phyloP scores from a whole-genome alignment of 2,797 vertebrate genomes.

The Microctenopoma steveboyesi region DNA sequence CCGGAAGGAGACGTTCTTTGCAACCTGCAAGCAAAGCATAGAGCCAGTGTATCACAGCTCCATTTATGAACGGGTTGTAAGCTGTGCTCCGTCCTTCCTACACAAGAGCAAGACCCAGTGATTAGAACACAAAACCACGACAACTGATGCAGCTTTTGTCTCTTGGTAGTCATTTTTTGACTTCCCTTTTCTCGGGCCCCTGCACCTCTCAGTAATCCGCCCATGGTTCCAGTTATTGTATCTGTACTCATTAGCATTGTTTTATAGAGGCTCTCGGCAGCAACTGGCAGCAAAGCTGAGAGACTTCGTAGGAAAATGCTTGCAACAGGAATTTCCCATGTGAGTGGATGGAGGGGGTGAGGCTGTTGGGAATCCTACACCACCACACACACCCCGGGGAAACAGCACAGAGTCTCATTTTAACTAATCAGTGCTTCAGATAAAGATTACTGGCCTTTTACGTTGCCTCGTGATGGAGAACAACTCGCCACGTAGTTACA shows the following conservation, averaged over 20 bases:
- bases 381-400: constrained; percentile 26
- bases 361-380: constrained; percentile 56
- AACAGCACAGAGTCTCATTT: constrained; percentile 26
- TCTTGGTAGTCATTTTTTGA: not conserved
- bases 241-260: not conserved
- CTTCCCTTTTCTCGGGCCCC: too few relatives aligned
- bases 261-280: constrained; percentile 23
- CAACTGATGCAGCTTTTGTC: not conserved
- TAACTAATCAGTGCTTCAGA: constrained; percentile 37
- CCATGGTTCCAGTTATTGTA: not conserved
- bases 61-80: not conserved
- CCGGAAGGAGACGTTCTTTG: constrained; percentile 93
- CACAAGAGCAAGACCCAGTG: not conserved
- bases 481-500: constrained; percentile 66
- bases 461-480: constrained; percentile 38
- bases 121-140: not conserved
- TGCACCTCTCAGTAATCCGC: not conserved
- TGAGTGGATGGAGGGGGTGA: constrained; percentile 33
- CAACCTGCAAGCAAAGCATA: constrained; percentile 83
- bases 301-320: constrained; percentile 59
- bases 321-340: constrained; percentile 57
- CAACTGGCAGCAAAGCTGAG: constrained; percentile 21
- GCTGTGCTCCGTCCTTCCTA: rapidly evolving
- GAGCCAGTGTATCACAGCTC: constrained; percentile 8
- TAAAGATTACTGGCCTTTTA: constrained; percentile 46